These are phyloP conservation scores for Muscidifurax raptorellus DNA, from an alignment of 1,140 invertebrate genomes.

Conservation along the genomic window DNA sequence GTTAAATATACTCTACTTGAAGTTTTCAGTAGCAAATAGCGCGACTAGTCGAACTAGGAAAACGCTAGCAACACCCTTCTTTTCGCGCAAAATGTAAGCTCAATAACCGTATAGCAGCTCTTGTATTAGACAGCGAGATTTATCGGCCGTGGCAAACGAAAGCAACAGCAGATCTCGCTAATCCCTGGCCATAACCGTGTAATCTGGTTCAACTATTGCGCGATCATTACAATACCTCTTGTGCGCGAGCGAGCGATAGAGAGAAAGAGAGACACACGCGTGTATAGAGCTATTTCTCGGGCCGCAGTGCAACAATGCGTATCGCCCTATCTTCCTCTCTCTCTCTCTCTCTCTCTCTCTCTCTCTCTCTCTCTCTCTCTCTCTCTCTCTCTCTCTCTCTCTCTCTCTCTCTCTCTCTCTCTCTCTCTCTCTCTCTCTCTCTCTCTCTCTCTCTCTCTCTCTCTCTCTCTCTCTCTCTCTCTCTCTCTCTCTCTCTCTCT, in stretches of 20 bases:
- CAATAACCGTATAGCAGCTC: background rate
- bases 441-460: slow-evolving; percentile 44
- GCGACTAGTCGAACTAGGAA: background rate
- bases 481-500: slow-evolving; percentile 45
- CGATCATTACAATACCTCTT: slow-evolving; percentile 49
- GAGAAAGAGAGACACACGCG: background rate
- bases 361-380: slow-evolving; percentile 47
- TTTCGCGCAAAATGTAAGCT: background rate
- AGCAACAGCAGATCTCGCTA: slow-evolving; percentile 48
- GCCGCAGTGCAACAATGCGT: slow-evolving; percentile 16
- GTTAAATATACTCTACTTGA: background rate
- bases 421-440: slow-evolving; percentile 46
- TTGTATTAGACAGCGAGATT: slow-evolving; percentile 33
- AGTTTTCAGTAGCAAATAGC: background rate
- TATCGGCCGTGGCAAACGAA: slow-evolving; percentile 45
- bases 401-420: slow-evolving; percentile 46
- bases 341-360: too few species aligned
- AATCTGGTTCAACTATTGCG: slow-evolving; percentile 55
- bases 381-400: slow-evolving; percentile 45
- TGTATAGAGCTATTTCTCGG: slow-evolving; percentile 44
- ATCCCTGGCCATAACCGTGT: slow-evolving; percentile 53
- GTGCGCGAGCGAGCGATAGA: background rate
- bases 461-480: slow-evolving; percentile 44
- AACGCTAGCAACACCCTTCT: background rate
- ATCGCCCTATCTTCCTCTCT: slow-evolving; percentile 47